These are phyloP conservation scores for Arenicola marina DNA, from an alignment of 2,888 invertebrate genomes.

Conservation along the genomic window DNA sequence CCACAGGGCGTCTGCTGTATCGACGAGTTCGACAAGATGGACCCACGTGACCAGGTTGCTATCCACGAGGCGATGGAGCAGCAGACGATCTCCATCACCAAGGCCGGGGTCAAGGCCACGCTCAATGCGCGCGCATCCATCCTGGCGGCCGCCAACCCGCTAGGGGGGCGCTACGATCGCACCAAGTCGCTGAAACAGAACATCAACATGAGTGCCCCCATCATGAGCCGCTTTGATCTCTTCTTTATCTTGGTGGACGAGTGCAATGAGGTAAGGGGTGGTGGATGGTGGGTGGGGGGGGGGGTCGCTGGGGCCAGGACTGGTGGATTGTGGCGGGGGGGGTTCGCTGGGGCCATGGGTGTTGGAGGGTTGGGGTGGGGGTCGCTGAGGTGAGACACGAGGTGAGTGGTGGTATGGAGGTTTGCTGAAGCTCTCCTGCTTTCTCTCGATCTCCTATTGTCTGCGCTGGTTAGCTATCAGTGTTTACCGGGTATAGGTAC, in stretches of 20 bases:
- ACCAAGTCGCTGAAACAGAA: slow-evolving; percentile 93
- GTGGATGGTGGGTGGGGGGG: no score
- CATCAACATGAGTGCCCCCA: slow-evolving; percentile 89
- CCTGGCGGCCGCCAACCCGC: slow-evolving; percentile 96
- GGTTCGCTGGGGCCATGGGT: no score
- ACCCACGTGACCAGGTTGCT: slow-evolving; percentile 93
- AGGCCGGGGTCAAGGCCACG: slow-evolving; percentile 80
- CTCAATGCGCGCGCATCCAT: slow-evolving; percentile 97
- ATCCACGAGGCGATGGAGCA: slow-evolving; percentile 99
- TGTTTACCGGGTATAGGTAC: no score
- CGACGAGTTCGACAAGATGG: slow-evolving; percentile 99
- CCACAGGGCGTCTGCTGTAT: slow-evolving; percentile 87
- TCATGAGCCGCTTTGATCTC: slow-evolving; percentile 98
- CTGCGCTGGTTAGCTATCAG: no score
- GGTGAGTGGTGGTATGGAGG: no score
- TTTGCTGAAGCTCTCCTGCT: no score
- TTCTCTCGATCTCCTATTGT: no score
- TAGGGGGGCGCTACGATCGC: slow-evolving; percentile 95
- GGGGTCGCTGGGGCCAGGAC: no score
- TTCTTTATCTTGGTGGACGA: slow-evolving; percentile 99
- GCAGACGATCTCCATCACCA: slow-evolving; percentile 97
- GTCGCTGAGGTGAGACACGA: no score
- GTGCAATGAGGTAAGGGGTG: slow-evolving; percentile 75
- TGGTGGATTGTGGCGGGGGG: no score
- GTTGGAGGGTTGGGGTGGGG: no score